Base-by-base conservation (phyloP, 2,888 invertebrate genomes). In the Lithophane semibrunnea region DNA sequence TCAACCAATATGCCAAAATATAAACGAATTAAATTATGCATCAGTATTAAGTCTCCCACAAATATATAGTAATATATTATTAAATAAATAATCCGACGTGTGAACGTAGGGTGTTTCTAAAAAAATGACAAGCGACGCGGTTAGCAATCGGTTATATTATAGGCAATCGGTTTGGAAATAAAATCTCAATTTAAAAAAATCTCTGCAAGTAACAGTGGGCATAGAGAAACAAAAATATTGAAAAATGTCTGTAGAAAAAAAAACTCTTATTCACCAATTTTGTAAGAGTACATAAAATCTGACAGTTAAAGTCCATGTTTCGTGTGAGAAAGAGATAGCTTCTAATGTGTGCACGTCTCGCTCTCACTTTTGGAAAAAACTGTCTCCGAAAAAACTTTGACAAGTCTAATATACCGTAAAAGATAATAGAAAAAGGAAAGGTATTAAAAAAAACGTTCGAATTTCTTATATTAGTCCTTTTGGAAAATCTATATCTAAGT, bases 31-130 rank as follows among this genome's bases (percentile, higher is more conserved):
- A 75, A 80, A 80, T 77, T 52, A 47, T 69, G 76, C 63, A 77
- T 84, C 80, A 73, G 84, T 86, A 83, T 77, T 86, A 74, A 77
- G 74, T 73, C 84, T 75, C 69, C 44, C 56, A 10, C 54, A 64
- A 72, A 64, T 66, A 79, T 74, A 79, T 73, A 60, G 63, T 79
- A 76, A 76, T 63, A 75, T 79, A 84, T 79, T 69, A 67, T 61
- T 60, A 24, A 60, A 47, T 73, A 58, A 58, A 77, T 78, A 52
- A 78, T 72, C 63, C 54, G 72, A 74, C 73, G 78, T 80, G 60
- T 29, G 49, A 84, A 83, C 79, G 63, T 82, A 77, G 83, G 82
- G 84, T 90, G 85, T 88, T 68, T 86, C 65, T 69, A 75, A 82
- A 77, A 79, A 83, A 88, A 86, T 88, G 83, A 87, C 84, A 82